Conservation (phyloP, 1,140 invertebrate genomes). For the Euwallacea fornicatus region DNA sequence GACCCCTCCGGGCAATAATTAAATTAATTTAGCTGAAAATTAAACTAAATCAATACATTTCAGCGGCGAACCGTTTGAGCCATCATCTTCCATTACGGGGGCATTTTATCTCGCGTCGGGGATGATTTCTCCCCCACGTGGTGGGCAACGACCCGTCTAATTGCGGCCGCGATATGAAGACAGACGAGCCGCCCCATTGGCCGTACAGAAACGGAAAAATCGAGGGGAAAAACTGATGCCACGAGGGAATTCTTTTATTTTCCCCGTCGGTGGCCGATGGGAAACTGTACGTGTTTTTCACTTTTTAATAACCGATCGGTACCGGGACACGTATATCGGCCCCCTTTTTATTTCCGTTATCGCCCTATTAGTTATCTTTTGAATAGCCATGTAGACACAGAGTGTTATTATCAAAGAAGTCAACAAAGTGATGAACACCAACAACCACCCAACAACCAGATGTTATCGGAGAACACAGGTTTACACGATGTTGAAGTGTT, state of each 20-base stretch:
- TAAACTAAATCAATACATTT: conserved; percentile 17
- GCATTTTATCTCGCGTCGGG: conserved; percentile 43
- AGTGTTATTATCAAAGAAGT: conserved; percentile 14
- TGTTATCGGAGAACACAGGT: conserved; percentile 22
- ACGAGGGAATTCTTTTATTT: conserved; percentile 30
- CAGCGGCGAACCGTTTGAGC: conserved; percentile 18
- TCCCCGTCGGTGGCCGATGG: conserved; percentile 11
- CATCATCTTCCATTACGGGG: conserved; percentile 46
- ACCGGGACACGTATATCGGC: too few species aligned
- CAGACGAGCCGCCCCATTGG: conserved; percentile 47
- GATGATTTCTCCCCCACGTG: conserved; percentile 39
- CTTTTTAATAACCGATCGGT: conserved; percentile 3
- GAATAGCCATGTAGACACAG: conserved; percentile 7
- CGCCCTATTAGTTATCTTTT: not conserved
- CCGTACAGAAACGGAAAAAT: conserved; percentile 41
- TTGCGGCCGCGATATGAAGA: conserved; percentile 63
- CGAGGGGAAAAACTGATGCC: conserved; percentile 24
- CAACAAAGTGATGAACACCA: conserved; percentile 18
- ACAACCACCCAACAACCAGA: conserved; percentile 7
- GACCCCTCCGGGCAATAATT: too few species aligned
- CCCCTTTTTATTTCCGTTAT: not conserved
- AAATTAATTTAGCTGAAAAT: not conserved
- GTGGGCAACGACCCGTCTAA: conserved; percentile 66
- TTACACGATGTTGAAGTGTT: conserved; percentile 20
- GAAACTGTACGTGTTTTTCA: conserved; percentile 25